Conservation (phyloP, 2,797 vertebrate species). For the Amphiprion clarkii region DNA sequence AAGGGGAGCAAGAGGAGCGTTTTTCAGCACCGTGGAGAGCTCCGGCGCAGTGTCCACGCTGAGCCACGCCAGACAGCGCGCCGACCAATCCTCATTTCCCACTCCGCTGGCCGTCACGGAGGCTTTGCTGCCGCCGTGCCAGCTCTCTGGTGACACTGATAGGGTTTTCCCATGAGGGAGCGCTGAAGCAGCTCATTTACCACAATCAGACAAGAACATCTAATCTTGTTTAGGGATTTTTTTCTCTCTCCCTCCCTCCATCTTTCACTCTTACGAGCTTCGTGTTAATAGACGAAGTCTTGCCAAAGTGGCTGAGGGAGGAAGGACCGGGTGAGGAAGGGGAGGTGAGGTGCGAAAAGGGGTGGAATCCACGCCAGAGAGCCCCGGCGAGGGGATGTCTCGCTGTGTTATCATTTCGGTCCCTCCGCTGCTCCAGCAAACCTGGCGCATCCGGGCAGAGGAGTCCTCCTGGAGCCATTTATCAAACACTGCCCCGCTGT, state of each 20-base stretch:
- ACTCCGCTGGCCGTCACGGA: constrained; percentile 69
- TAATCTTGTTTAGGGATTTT: constrained; percentile 32
- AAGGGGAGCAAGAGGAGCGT: constrained; percentile 13
- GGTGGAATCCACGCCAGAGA: constrained; percentile 34
- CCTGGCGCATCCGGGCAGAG: constrained; percentile 56
- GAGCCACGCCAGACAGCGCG: constrained; percentile 36
- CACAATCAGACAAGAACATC: constrained; percentile 60
- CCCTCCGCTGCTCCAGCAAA: constrained; percentile 50
- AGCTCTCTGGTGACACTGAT: constrained; percentile 70
- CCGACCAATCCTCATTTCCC: constrained; percentile 63
- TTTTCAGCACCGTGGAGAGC: constrained; percentile 72
- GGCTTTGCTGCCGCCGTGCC: constrained; percentile 60
- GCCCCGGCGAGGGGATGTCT: constrained; percentile 42
- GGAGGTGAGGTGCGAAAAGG: background rate
- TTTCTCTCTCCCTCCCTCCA: too few relatives aligned
- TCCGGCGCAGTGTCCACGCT: constrained; percentile 28
- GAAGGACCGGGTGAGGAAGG: constrained; percentile 5
- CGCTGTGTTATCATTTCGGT: constrained; percentile 48
- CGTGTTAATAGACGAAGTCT: constrained; percentile 34
- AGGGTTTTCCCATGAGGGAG: constrained; percentile 64
- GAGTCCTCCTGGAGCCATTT: constrained; percentile 53
- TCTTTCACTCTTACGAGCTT: too few relatives aligned
- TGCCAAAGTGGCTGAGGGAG: background rate
- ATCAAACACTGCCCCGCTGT: constrained; percentile 47
- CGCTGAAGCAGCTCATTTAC: constrained; percentile 69